A percentile compares a stretch with the other conserved stretches of the same genome.
phyloP scores from a whole-genome alignment of 2,888 invertebrate genomes.

The Cylloceria caligata region DNA sequence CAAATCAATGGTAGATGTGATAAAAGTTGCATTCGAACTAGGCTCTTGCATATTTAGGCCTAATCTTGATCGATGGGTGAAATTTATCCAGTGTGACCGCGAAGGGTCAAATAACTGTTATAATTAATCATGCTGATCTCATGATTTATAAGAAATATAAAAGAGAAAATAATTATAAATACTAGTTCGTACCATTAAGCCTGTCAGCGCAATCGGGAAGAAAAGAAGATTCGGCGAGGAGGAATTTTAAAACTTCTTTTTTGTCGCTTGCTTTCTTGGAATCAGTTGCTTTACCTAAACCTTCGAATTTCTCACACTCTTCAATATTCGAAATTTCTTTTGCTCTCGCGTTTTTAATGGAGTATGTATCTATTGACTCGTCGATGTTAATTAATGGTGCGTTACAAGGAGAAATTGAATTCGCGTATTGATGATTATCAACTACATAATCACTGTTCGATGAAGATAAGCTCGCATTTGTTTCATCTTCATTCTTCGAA shows the following conservation, averaged over 20 bases:
- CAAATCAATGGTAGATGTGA: too few relatives aligned
- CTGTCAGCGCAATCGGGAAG: neutral
- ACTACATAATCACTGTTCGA: neutral
- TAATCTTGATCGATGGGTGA: too few relatives aligned
- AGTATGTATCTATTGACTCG: slow-evolving; percentile 19
- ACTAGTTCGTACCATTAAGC: slow-evolving; percentile 28
- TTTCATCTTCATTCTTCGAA: slow-evolving; percentile 28
- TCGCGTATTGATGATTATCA: slow-evolving; percentile 7
- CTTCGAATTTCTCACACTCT: slow-evolving; percentile 70
- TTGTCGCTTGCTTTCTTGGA: slow-evolving; percentile 22
- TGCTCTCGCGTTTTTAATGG: slow-evolving; percentile 2
- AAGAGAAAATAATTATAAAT: neutral
- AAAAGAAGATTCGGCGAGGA: too few relatives aligned
- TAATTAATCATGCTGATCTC: neutral
- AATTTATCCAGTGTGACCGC: too few relatives aligned
- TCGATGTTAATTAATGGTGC: neutral
- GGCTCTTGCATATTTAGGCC: too few relatives aligned
- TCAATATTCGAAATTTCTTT: slow-evolving; percentile 69
- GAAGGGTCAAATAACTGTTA: too few relatives aligned
- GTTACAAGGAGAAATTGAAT: slow-evolving; percentile 2
- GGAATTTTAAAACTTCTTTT: slow-evolving; percentile 20
- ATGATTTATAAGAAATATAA: slow-evolving; percentile 2
- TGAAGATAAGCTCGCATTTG: slow-evolving; percentile 18
- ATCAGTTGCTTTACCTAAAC: slow-evolving; percentile 7
- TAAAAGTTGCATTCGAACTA: too few relatives aligned